phyloP scores from a whole-genome alignment of 2,113 vertebrate species.

The Eidolon helvum region DNA sequence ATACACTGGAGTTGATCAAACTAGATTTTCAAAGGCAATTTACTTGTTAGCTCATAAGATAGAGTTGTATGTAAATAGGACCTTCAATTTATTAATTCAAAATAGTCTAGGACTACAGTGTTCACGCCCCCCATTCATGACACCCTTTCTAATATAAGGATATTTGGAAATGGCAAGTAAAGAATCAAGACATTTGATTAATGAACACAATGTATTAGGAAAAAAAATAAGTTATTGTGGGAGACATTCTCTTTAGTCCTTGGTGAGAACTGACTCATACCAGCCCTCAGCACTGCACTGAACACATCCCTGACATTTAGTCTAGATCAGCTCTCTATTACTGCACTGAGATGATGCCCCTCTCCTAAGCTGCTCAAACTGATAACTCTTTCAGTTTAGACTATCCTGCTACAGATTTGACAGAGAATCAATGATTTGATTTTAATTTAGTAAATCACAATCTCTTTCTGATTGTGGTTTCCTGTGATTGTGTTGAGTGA shows the following conservation, averaged over 20 bases:
- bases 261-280: not conserved
- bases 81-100: not conserved
- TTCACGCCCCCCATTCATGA: not conserved
- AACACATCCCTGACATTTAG: not conserved
- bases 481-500: not conserved
- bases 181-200: not conserved
- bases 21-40: not conserved
- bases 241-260: not conserved
- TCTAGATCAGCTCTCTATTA: not conserved
- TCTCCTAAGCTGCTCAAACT: not conserved
- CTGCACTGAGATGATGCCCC: not conserved
- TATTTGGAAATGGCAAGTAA: not conserved
- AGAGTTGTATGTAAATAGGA: not conserved
- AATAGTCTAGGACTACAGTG: not conserved
- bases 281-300: not conserved
- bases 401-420: not conserved
- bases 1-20: not conserved
- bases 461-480: not conserved
- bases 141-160: not conserved
- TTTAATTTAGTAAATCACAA: not conserved
- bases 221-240: not conserved
- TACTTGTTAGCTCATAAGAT: not conserved
- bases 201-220: not conserved
- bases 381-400: not conserved
- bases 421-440: not conserved